These are phyloP conservation scores for Ethmia dodecea DNA, from an alignment of 2,888 invertebrate genomes.

Conservation along the genomic window DNA sequence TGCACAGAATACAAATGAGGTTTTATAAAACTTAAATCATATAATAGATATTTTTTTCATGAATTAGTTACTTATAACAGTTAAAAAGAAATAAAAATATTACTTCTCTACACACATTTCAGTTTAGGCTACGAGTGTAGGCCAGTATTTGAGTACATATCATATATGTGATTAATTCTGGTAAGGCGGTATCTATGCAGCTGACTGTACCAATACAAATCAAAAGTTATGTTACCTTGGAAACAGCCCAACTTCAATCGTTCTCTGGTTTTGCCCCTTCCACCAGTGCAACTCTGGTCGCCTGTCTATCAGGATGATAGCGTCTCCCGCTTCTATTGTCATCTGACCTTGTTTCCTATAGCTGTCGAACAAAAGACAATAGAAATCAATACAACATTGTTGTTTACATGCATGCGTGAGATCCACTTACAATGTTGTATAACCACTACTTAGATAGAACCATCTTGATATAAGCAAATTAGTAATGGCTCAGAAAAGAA, in stretches of 20 bases:
- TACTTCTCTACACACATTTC: too few species aligned
- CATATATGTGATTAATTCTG: too few species aligned
- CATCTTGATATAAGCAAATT: too few species aligned
- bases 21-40: neutral
- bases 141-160: too few species aligned
- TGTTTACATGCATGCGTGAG: too few species aligned
- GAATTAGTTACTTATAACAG: neutral
- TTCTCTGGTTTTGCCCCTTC: conserved; percentile 96
- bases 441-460: too few species aligned
- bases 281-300: conserved; percentile 94
- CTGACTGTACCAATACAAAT: too few species aligned
- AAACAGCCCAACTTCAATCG: conserved; percentile 92
- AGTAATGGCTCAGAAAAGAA: too few species aligned
- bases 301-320: conserved; percentile 93
- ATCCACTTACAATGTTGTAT: too few species aligned
- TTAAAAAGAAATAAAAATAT: neutral
- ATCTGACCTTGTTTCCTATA: conserved; percentile 81
- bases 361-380: conserved; percentile 27
- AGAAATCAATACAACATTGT: neutral
- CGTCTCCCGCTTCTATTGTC: conserved; percentile 87
- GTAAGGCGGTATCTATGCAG: too few species aligned
- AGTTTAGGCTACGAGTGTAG: too few species aligned
- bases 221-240: conserved; percentile 77
- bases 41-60: neutral
- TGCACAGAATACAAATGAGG: conserved; percentile 26